A percentile compares a stretch with the other conserved stretches of the same genome.
Conservation (phyloP, 1,140 invertebrate species). For the Penaeus chinensis region DNA sequence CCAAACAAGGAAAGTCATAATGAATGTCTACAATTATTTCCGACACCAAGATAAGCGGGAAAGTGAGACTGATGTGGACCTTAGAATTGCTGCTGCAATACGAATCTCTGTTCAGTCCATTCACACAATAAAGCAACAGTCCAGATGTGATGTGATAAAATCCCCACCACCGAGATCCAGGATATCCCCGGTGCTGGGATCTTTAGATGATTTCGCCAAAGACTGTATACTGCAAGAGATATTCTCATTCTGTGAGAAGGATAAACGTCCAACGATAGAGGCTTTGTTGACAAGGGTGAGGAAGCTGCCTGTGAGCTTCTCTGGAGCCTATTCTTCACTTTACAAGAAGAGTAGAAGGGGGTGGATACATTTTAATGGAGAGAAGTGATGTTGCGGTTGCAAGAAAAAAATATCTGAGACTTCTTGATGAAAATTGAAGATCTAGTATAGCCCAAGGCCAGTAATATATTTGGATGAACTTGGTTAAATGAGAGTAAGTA, state of each 20-base stretch:
- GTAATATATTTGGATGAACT: conserved; percentile 20
- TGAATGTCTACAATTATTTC: conserved; percentile 33
- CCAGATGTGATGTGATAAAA: not conserved
- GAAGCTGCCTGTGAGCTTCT: not conserved
- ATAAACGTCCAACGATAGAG: not conserved
- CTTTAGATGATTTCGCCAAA: conserved; percentile 17
- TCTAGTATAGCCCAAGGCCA: not conserved
- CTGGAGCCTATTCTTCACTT: not conserved
- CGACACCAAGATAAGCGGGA: conserved; percentile 24
- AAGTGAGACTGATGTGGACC: conserved; percentile 32
- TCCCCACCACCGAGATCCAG: not conserved
- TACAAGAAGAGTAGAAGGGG: not conserved
- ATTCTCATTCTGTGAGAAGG: conserved; percentile 1
- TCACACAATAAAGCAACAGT: conserved; percentile 36
- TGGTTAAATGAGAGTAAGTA: not conserved
- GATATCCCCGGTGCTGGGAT: conserved; percentile 28
- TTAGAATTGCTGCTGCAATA: conserved; percentile 15
- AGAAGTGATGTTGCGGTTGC: not conserved
- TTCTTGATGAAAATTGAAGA: not conserved
- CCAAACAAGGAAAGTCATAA: conserved; percentile 31
- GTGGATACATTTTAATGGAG: not conserved
- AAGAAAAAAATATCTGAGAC: not conserved
- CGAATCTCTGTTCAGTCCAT: conserved; percentile 14
- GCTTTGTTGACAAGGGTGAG: not conserved
- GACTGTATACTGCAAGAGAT: not conserved